Evolutionary conservation across 2,888 invertebrate species (phyloP).

Genomic region (Orthosia cruda): DNA sequence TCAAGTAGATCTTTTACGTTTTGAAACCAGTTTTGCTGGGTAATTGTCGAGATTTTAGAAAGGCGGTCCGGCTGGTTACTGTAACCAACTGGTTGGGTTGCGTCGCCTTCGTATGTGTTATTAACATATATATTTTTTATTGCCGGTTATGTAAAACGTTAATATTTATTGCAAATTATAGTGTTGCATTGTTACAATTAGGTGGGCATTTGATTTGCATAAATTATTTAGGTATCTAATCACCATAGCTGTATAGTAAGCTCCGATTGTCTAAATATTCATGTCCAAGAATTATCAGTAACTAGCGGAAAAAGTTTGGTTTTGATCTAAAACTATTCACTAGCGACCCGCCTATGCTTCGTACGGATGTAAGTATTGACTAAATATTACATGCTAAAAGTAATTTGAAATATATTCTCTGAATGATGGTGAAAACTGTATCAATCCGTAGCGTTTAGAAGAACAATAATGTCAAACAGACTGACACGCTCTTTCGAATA

Average conservation of each 20-base stretch:
- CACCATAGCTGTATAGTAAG: background rate
- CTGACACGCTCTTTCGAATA: too few species aligned
- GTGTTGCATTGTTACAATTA: conserved; percentile 54
- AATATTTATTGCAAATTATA: conserved; percentile 67
- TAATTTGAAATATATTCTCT: too few species aligned
- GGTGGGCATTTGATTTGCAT: conserved; percentile 43
- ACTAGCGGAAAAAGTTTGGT: too few species aligned
- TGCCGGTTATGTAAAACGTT: conserved; percentile 73
- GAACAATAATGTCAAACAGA: too few species aligned
- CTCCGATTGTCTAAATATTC: too few species aligned
- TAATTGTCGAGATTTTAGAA: conserved; percentile 91
- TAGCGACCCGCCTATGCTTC: too few species aligned
- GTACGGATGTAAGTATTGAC: too few species aligned
- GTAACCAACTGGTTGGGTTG: conserved; percentile 78
- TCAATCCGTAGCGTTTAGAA: too few species aligned
- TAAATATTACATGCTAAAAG: too few species aligned
- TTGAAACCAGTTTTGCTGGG: conserved; percentile 86
- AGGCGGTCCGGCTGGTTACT: conserved; percentile 82
- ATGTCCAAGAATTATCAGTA: background rate
- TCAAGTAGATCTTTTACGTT: conserved; percentile 76
- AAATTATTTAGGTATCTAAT: conserved; percentile 17
- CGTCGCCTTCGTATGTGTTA: conserved; percentile 68
- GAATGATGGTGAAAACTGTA: too few species aligned
- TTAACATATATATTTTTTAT: conserved; percentile 70
- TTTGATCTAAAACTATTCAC: too few species aligned